These are phyloP conservation scores for Elegia similella DNA, from an alignment of 2,888 invertebrate species.

Conservation along the genomic window DNA sequence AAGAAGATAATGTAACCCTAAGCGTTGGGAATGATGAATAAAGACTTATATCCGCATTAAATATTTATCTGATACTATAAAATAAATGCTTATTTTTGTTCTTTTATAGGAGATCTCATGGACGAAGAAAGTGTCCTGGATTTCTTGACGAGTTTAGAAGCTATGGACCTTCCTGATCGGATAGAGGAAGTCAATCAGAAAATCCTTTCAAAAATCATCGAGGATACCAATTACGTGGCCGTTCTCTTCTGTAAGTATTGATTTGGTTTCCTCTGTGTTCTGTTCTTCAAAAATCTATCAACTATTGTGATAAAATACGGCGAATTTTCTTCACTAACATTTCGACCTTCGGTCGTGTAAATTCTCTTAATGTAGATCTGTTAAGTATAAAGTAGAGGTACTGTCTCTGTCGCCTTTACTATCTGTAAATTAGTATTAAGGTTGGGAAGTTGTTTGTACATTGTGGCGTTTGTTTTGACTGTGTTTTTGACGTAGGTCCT, in stretches of 20 bases:
- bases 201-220: slow-evolving; percentile 93
- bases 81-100: not conserved
- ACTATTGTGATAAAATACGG: slow-evolving; percentile 67
- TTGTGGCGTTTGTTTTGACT: slow-evolving; percentile 77
- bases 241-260: slow-evolving; percentile 95
- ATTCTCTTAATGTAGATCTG: slow-evolving; percentile 56
- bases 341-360: slow-evolving; percentile 42
- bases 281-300: slow-evolving; percentile 53
- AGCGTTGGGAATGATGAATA: no score
- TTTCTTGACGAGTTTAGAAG: slow-evolving; percentile 95
- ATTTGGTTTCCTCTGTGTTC: slow-evolving; percentile 41
- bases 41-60: no score
- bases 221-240: slow-evolving; percentile 95
- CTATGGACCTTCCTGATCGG: slow-evolving; percentile 96
- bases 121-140: slow-evolving; percentile 96
- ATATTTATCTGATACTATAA: no score
- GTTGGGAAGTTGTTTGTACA: slow-evolving; percentile 53
- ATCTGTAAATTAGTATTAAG: slow-evolving; percentile 46
- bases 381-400: slow-evolving; percentile 41
- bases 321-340: slow-evolving; percentile 67
- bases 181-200: slow-evolving; percentile 97
- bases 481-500: slow-evolving; percentile 81
- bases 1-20: no score
- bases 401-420: slow-evolving; percentile 47
- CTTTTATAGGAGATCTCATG: slow-evolving; percentile 92